Evolutionary conservation across 1,140 invertebrate species (phyloP), one percentile per base, ranked within the genome.

Genomic region (Caerostris extrusa): DNA sequence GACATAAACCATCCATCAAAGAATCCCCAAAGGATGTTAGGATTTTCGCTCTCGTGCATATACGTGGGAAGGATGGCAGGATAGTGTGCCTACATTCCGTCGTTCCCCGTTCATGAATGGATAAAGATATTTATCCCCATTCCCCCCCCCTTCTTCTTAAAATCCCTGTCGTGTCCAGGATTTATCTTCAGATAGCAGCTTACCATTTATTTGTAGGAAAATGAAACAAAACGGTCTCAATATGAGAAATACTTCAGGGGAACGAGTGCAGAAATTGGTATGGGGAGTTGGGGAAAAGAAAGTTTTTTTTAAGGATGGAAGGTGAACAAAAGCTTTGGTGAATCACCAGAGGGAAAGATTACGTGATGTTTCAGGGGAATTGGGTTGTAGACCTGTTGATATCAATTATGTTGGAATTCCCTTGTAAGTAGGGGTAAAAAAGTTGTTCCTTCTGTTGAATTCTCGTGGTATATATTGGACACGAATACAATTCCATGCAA

Each of bases 1-100:
- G 91, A 87, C 91, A 87, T 12, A 55, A n/a, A 17, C 56, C 82
- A 93, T 93, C 91, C 91, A 93, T 93, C 91, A 93, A 17, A 14
- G 50, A 71, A 87, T 93, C 82, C 91, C 91, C 81, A 87, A 61
- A 93, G 77, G 90, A 91, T 82, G 90, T 12, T 17, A 61, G 90
- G 90, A 82, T 91, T 91, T 77, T 91, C 55, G 57, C 53, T 91
- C 57, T 82, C 69, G 86, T 88, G 86, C 60, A 67, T 67, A 34
- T 50, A 71, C 56, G 55, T 34, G 55, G n/a, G 55, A 10, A 77
- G 34, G 19, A 12, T 77, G n/a, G 55, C 4, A 77, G 34, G 19
- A 12, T 77, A 19, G 71, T 50, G 71, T 77, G 71, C 71, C 71
- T 77, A 55, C 61, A 90, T 90, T 69, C 88, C 67, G 8, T 50